phyloP scores from a whole-genome alignment of 2,888 invertebrate species.

The Meteorus cinctellus region DNA sequence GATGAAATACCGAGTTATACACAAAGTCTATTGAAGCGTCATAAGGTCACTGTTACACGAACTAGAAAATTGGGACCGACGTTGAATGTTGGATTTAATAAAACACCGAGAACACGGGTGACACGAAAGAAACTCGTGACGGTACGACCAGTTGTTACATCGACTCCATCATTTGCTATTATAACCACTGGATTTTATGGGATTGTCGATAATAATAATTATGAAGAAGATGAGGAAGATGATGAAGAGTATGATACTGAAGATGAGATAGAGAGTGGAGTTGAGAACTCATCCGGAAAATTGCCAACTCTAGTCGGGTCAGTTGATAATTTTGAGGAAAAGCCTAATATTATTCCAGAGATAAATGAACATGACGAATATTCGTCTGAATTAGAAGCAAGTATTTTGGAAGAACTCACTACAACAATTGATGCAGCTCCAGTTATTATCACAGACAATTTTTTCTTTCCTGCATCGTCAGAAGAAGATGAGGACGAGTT shows the following conservation, averaged over 20 bases:
- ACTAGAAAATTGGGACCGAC: constrained; percentile 65
- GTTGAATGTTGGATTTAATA: constrained; percentile 43
- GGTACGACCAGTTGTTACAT: constrained; percentile 63
- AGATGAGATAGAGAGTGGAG: constrained; percentile 42
- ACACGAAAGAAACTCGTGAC: constrained; percentile 68
- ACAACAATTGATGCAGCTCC: constrained; percentile 55
- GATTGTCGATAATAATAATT: constrained; percentile 57
- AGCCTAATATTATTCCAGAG: constrained; percentile 45
- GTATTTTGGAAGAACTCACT: constrained; percentile 42
- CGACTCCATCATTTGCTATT: constrained; percentile 67
- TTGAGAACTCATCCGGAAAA: constrained; percentile 46
- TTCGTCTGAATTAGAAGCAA: constrained; percentile 41
- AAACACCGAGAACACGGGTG: constrained; percentile 55
- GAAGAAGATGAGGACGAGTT: constrained; percentile 49
- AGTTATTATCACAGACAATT: constrained; percentile 70
- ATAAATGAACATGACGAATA: constrained; percentile 41
- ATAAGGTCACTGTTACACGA: constrained; percentile 69
- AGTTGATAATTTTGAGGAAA: constrained; percentile 59
- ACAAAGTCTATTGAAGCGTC: constrained; percentile 48
- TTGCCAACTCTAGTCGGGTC: constrained; percentile 61
- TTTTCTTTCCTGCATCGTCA: constrained; percentile 63
- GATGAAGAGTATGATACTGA: constrained; percentile 29
- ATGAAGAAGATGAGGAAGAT: constrained; percentile 55
- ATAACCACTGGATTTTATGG: constrained; percentile 70
- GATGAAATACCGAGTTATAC: constrained; percentile 23